phyloP scores from a whole-genome alignment of 2,113 vertebrate genomes.

The Gasterosteus aculeatus region DNA sequence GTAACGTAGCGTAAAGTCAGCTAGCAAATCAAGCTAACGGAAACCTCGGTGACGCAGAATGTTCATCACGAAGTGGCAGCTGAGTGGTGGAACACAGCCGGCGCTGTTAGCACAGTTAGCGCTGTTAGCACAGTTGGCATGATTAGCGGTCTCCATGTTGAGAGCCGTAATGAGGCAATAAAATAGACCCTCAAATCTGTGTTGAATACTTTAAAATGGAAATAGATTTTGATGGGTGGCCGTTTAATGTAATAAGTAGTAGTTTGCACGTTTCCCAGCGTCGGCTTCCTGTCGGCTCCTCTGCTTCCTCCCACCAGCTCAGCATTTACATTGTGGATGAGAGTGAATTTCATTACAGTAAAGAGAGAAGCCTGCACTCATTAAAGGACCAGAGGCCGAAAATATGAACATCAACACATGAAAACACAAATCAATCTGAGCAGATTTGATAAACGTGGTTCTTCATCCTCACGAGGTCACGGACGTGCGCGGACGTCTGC shows the following conservation, averaged over 20 bases:
- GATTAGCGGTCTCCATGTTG: background rate
- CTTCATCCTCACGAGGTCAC: conserved; percentile 21
- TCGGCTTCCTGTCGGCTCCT: background rate
- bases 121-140: background rate
- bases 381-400: background rate
- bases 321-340: background rate
- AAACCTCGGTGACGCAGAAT: too few species aligned
- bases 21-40: too few species aligned
- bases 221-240: background rate
- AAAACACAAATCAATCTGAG: conserved; percentile 1
- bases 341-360: background rate
- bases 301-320: background rate
- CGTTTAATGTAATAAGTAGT: background rate
- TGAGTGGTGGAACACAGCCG: too few species aligned
- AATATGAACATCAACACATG: conserved; percentile 21
- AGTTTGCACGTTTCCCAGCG: background rate
- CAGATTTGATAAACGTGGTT: conserved; percentile 31
- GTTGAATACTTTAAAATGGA: background rate
- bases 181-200: background rate
- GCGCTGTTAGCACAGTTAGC: background rate
- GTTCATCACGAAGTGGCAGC: too few species aligned
- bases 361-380: background rate
- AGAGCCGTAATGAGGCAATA: background rate
- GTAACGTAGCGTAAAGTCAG: too few species aligned
- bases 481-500: background rate